phyloP scores from a whole-genome alignment of 2,888 invertebrate genomes.

The Laothoe populi region DNA sequence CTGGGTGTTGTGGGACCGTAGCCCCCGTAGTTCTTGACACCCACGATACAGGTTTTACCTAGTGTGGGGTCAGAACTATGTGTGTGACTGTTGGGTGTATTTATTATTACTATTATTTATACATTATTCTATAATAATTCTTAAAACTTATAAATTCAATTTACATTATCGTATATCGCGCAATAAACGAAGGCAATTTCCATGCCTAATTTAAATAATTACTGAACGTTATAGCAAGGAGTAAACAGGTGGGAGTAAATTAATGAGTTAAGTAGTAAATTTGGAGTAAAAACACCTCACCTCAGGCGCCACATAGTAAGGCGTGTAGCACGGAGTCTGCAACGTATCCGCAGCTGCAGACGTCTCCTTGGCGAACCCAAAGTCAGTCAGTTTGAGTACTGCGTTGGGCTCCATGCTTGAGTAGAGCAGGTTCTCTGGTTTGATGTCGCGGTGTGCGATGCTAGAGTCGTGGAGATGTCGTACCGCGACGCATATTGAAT shows the following conservation, averaged over 20 bases:
- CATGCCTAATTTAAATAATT: too few relatives aligned
- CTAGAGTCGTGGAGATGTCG: slow-evolving; percentile 96
- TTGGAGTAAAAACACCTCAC: slow-evolving; percentile 47
- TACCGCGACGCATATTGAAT: slow-evolving; percentile 97
- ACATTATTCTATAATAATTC: too few relatives aligned
- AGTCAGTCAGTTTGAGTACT: slow-evolving; percentile 98
- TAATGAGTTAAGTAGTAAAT: neutral
- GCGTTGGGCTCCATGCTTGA: slow-evolving; percentile 90
- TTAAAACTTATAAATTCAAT: too few relatives aligned
- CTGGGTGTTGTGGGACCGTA: too few relatives aligned
- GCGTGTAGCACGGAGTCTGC: slow-evolving; percentile 99
- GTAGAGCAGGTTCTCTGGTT: slow-evolving; percentile 98
- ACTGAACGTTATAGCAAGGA: neutral
- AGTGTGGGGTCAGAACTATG: too few relatives aligned
- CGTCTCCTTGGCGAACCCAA: slow-evolving; percentile 99
- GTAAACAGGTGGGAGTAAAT: neutral
- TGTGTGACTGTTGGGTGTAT: too few relatives aligned
- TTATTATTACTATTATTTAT: too few relatives aligned
- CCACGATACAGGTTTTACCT: too few relatives aligned
- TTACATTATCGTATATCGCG: too few relatives aligned
- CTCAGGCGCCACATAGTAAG: slow-evolving; percentile 95
- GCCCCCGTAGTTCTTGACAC: too few relatives aligned
- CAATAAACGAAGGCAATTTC: too few relatives aligned
- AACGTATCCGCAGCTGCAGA: slow-evolving; percentile 91
- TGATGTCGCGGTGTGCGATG: slow-evolving; percentile 98